Evolutionary conservation across 2,888 invertebrate genomes (phyloP).

Genomic region (Drosophila nr. fundita): DNA sequence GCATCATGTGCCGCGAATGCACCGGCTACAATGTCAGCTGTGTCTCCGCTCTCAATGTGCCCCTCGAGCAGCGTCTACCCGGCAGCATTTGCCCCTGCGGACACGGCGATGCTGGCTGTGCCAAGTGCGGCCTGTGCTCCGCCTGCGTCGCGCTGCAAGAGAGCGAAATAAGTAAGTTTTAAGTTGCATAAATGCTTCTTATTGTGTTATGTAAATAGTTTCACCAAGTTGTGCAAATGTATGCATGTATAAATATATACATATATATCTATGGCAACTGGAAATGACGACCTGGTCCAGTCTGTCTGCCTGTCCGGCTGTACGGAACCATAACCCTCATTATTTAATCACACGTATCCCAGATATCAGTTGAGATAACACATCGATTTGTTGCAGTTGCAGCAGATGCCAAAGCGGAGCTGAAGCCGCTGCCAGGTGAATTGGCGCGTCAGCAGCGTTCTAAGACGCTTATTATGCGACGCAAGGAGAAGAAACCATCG

Average conservation of each 20-base stretch:
- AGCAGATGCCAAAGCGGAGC: conserved; percentile 76
- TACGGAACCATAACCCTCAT: no score
- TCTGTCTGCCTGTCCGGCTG: not conserved
- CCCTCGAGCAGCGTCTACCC: conserved; percentile 92
- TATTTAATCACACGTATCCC: not conserved
- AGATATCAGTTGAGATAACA: not conserved
- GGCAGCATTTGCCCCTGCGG: conserved; percentile 98
- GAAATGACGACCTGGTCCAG: not conserved
- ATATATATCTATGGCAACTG: not conserved
- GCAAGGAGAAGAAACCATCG: conserved; percentile 81
- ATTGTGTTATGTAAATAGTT: no score
- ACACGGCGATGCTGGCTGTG: conserved; percentile 97
- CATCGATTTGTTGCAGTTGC: conserved; percentile 15
- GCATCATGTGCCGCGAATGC: conserved; percentile 95
- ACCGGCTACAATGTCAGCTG: conserved; percentile 96
- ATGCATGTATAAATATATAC: not conserved
- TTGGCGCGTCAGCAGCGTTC: conserved; percentile 86
- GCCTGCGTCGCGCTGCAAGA: conserved; percentile 89
- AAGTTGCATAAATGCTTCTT: not conserved
- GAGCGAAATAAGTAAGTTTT: conserved; percentile 80
- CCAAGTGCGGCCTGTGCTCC: conserved; percentile 95
- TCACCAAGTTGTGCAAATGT: not conserved
- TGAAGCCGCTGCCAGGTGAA: conserved; percentile 79
- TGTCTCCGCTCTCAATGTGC: conserved; percentile 87
- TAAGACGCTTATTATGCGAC: conserved; percentile 83